A percentile compares a stretch with the other conserved stretches of the same genome.
Evolutionary conservation across 2,888 invertebrate genomes (phyloP).

Genomic region (Phorcus lineatus): DNA sequence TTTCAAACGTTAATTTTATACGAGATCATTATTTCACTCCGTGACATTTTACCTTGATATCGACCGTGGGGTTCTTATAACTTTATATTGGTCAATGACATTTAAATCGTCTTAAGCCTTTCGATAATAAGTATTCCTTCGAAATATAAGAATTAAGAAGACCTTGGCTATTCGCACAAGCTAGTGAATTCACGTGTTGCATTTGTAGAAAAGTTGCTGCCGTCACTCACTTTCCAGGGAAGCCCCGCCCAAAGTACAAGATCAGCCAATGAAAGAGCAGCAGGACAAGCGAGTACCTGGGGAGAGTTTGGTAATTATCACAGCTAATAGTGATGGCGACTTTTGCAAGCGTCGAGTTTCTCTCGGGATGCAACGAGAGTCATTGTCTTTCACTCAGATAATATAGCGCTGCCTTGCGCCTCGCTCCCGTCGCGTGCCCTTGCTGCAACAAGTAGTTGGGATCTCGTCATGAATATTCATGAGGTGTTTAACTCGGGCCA

Average conservation of each 20-base stretch:
- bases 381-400: neutral
- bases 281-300: neutral
- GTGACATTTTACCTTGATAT: too few species aligned
- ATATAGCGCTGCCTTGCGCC: neutral
- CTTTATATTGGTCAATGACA: too few species aligned
- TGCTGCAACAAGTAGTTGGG: neutral
- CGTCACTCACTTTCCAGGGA: too few species aligned
- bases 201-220: too few species aligned
- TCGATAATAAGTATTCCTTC: too few species aligned
- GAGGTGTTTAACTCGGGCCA: neutral
- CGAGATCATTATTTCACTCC: too few species aligned
- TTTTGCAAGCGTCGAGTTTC: neutral
- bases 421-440: neutral
- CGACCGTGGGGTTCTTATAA: too few species aligned
- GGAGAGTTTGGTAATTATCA: neutral
- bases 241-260: neutral
- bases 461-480: neutral
- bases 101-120: too few species aligned
- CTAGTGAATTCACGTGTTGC: too few species aligned
- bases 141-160: too few species aligned
- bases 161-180: too few species aligned
- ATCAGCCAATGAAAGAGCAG: neutral
- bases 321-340: slow-evolving; percentile 9
- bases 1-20: too few species aligned
- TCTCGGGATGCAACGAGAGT: neutral